phyloP scores from a whole-genome alignment of 2,113 vertebrate species.

The Ibidorhyncha struthersii region DNA sequence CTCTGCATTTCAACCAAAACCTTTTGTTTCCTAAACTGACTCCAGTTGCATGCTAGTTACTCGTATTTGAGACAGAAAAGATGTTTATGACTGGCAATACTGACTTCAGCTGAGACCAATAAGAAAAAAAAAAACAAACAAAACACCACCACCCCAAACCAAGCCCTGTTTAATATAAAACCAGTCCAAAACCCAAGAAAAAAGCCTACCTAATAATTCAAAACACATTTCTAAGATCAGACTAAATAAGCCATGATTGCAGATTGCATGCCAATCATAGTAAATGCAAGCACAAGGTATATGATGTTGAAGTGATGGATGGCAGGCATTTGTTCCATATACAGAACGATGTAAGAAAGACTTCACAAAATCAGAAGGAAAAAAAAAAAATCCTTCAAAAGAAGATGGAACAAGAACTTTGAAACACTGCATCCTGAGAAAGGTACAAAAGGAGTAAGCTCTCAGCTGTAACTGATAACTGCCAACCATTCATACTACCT shows the following conservation, averaged over 20 bases:
- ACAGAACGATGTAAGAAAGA: background rate
- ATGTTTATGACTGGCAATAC: background rate
- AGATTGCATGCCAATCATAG: background rate
- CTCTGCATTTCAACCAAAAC: background rate
- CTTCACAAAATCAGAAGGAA: background rate
- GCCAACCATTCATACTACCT: background rate
- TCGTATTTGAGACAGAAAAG: background rate
- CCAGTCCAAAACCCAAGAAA: background rate
- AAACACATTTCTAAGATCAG: rapidly evolving
- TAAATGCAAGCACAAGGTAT: background rate
- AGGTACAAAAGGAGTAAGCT: background rate
- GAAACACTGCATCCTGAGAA: background rate
- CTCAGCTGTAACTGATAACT: background rate
- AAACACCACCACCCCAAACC: background rate
- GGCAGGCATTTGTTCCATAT: background rate
- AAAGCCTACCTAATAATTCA: background rate
- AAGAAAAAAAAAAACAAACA: too few species aligned
- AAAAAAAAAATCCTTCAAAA: background rate
- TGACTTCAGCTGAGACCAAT: background rate
- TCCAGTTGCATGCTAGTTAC: background rate
- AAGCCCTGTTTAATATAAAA: background rate
- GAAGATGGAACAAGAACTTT: background rate
- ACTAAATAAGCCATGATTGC: background rate
- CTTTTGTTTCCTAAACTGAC: background rate
- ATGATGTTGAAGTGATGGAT: background rate